phyloP scores from a whole-genome alignment of 2,113 vertebrate species.

The Callorhinus ursinus region DNA sequence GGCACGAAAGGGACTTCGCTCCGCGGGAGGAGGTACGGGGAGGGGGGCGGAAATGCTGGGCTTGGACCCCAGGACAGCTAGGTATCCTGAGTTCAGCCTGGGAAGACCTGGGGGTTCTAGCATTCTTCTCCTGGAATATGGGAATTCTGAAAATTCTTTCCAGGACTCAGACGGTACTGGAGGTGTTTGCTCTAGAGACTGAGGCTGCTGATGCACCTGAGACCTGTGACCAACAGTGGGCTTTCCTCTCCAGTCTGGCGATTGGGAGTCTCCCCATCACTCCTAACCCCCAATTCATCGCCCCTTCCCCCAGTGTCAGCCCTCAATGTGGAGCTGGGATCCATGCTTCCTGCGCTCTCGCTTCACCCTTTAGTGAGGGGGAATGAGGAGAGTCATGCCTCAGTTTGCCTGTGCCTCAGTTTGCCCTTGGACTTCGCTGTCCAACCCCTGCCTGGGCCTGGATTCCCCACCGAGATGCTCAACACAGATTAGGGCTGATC shows the following conservation, averaged over 20 bases:
- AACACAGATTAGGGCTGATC: not conserved
- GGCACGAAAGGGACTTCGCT: not conserved
- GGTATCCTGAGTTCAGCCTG: not conserved
- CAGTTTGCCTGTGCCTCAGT: slow-evolving; percentile 56
- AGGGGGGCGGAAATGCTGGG: not conserved
- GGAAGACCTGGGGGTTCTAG: not conserved
- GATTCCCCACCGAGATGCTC: slow-evolving; percentile 2
- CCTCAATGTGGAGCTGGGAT: not conserved
- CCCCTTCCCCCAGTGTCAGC: not conserved
- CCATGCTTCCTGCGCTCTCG: not conserved
- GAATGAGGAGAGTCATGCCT: not conserved
- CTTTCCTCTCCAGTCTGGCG: not conserved
- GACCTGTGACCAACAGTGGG: not conserved
- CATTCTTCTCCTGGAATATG: slow-evolving; percentile 8
- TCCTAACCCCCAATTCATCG: not conserved
- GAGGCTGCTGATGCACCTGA: not conserved
- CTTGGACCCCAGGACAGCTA: not conserved
- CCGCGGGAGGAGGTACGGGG: not conserved
- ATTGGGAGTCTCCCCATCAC: not conserved
- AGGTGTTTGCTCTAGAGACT: not conserved
- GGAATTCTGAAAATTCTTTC: slow-evolving; percentile 11
- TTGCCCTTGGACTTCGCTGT: not conserved
- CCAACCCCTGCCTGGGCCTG: not conserved
- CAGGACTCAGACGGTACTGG: not conserved
- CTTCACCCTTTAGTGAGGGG: not conserved